Conservation (phyloP, 2,797 vertebrate genomes). For the Galagoides demidoff region DNA sequence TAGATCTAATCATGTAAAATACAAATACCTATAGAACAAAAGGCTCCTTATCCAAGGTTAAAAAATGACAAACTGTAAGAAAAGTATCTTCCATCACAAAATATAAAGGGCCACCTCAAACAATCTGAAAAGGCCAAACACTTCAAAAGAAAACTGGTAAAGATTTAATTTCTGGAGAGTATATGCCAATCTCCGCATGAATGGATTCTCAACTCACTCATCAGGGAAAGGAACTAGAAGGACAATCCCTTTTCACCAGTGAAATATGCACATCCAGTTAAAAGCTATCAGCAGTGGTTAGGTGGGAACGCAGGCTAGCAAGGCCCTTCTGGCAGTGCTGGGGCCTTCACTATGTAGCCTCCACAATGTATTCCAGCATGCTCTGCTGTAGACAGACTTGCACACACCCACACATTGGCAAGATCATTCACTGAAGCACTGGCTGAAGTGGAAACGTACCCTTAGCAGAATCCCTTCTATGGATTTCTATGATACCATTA, state of each 20-base stretch:
- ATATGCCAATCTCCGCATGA: not conserved
- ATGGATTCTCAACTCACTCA: not conserved
- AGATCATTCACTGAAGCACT: not conserved
- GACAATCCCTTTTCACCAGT: not conserved
- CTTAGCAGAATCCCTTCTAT: not conserved
- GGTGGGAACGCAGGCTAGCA: not conserved
- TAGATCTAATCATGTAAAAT: conserved; percentile 9
- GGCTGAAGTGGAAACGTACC: fast-evolving
- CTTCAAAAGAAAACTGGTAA: not conserved
- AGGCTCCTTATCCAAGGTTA: not conserved
- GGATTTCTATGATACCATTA: not conserved
- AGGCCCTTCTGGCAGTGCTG: not conserved
- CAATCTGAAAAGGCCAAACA: not conserved
- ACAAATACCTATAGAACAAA: not conserved
- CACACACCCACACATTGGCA: fast-evolving
- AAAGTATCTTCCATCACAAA: not conserved
- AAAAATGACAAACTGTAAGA: conserved; percentile 25
- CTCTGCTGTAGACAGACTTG: not conserved
- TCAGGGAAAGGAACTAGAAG: not conserved
- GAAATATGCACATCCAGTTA: not conserved
- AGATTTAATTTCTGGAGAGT: not conserved
- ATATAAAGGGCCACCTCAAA: not conserved
- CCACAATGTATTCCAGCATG: fast-evolving
- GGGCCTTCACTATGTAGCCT: not conserved
- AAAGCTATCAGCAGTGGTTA: not conserved